Conservation (phyloP, 2,797 vertebrate species). For the Lagocephalus sceleratus region DNA sequence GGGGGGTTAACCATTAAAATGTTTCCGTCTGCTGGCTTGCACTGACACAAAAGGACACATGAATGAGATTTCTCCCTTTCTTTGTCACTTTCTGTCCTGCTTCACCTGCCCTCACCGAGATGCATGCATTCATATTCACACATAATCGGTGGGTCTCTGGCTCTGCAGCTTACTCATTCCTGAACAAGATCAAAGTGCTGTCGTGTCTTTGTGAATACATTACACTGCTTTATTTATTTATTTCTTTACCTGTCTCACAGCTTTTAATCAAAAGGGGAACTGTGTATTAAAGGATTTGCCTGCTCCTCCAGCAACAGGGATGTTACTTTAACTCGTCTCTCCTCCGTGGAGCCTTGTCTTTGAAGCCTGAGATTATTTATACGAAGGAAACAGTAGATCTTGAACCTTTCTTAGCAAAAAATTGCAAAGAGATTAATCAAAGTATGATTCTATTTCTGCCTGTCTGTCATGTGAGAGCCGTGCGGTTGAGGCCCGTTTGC, state of each 20-base stretch:
- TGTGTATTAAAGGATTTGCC: slow-evolving; percentile 44
- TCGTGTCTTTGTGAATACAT: slow-evolving; percentile 55
- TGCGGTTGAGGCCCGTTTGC: too few species aligned
- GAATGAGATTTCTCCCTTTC: slow-evolving; percentile 30
- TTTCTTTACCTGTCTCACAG: slow-evolving; percentile 38
- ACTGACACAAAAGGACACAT: slow-evolving; percentile 26
- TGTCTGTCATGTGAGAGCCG: too few species aligned
- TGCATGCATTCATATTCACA: not conserved
- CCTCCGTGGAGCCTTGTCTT: slow-evolving; percentile 24
- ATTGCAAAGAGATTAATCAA: too few species aligned
- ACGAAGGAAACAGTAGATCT: slow-evolving; percentile 41
- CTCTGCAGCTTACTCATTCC: slow-evolving; percentile 36
- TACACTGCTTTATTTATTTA: slow-evolving; percentile 55
- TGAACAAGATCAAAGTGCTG: slow-evolving; percentile 64
- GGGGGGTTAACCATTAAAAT: not conserved
- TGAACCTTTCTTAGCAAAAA: slow-evolving; percentile 28
- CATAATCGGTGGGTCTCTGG: slow-evolving; percentile 7
- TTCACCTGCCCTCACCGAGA: slow-evolving; percentile 13
- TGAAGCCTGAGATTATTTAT: slow-evolving; percentile 45
- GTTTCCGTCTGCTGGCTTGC: slow-evolving; percentile 9
- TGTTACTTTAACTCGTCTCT: slow-evolving; percentile 42
- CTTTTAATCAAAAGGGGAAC: slow-evolving; percentile 56
- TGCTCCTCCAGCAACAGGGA: slow-evolving; percentile 9
- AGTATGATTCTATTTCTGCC: too few species aligned
- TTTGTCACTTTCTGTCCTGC: slow-evolving; percentile 13